Evolutionary conservation across 2,113 vertebrate genomes (phyloP).

Genomic region (Centropus bengalensis): DNA sequence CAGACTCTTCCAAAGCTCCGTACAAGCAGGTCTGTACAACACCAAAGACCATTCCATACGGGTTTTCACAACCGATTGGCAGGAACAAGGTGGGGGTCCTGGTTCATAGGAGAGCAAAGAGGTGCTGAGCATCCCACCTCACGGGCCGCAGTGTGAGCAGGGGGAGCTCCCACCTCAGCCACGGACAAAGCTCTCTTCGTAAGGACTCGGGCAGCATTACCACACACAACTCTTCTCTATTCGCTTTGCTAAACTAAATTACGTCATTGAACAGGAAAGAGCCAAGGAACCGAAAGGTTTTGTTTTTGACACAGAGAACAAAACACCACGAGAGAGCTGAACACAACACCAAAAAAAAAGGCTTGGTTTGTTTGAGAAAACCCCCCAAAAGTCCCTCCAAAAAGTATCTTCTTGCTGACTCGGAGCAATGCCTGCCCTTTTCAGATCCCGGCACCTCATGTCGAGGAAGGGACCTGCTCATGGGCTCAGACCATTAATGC

Average conservation of each 20-base stretch:
- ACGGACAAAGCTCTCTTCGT: not conserved
- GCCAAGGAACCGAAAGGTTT: not conserved
- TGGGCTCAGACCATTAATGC: accelerated
- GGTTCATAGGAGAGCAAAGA: not conserved
- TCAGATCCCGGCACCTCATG: accelerated
- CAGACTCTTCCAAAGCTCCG: not conserved
- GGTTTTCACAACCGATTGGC: accelerated
- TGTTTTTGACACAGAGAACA: not conserved
- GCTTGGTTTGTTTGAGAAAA: not conserved
- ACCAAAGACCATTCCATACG: accelerated
- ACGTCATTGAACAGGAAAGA: not conserved
- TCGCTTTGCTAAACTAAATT: not conserved
- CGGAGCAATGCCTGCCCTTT: accelerated
- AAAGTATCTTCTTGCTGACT: not conserved
- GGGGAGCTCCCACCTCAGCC: not conserved
- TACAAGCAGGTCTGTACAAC: accelerated
- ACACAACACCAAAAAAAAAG: not conserved
- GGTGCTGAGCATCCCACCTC: not conserved
- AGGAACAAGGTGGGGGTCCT: not conserved
- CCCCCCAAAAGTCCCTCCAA: not conserved
- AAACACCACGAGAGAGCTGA: not conserved
- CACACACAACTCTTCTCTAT: not conserved
- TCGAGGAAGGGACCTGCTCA: not conserved
- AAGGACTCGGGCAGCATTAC: not conserved
- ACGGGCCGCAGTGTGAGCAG: not conserved